Evolutionary conservation across 2,797 vertebrate genomes (phyloP).

Genomic region (Anguilla anguilla): DNA sequence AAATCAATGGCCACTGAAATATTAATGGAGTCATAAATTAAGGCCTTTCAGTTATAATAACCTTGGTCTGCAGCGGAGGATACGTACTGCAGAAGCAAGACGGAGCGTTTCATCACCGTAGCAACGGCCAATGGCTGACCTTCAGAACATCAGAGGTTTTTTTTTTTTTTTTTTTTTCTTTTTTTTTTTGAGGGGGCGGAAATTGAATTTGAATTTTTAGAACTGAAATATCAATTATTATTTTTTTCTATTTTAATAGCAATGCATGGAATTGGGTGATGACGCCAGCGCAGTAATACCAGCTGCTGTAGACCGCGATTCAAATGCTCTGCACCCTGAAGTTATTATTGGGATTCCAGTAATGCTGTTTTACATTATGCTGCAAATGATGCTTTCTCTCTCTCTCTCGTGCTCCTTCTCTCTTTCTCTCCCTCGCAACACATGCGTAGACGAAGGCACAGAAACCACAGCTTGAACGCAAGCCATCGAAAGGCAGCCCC

Average conservation of each 20-base stretch:
- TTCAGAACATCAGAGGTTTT: not conserved
- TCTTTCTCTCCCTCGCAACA: not conserved
- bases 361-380: not conserved
- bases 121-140: not conserved
- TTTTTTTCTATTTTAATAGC: not conserved
- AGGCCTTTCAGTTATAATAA: constrained; percentile 62
- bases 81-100: not conserved
- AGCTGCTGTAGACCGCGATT: not conserved
- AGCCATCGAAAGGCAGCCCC: not conserved
- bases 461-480: not conserved
- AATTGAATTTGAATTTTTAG: not conserved
- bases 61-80: constrained; percentile 53
- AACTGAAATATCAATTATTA: not conserved
- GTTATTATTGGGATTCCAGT: too few species aligned
- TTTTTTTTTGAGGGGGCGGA: constrained; percentile 4
- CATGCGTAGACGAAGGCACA: not conserved
- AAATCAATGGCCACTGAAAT: constrained; percentile 61
- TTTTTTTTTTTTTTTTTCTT: too few species aligned
- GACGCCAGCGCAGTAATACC: not conserved
- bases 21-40: constrained; percentile 58
- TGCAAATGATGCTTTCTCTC: not conserved
- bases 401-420: not conserved
- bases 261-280: not conserved
- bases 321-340: not conserved
- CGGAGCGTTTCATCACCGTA: not conserved